Percentiles rank a stretch among this genome's conserved stretches.
phyloP scores from a whole-genome alignment of 2,888 invertebrate genomes.

The Archips crataeganus region DNA sequence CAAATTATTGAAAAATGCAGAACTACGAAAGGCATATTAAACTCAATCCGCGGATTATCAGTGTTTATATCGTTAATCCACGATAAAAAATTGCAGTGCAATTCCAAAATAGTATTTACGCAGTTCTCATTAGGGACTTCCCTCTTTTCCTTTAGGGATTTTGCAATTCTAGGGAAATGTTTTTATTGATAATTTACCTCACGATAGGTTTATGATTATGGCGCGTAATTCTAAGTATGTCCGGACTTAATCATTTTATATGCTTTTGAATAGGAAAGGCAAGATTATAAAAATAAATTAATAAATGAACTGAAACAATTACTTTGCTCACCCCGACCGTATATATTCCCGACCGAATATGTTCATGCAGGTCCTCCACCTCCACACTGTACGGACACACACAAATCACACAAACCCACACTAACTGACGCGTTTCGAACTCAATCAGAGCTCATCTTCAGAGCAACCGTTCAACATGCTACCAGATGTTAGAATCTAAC shows the following conservation, averaged over 20 bases:
- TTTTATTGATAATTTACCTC: not conserved
- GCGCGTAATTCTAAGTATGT: not conserved
- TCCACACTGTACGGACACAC: no score
- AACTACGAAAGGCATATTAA: not conserved
- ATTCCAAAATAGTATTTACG: slow-evolving; percentile 1
- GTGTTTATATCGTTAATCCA: slow-evolving; percentile 24
- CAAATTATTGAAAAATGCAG: not conserved
- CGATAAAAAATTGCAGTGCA: slow-evolving; percentile 20
- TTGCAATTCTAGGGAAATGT: not conserved
- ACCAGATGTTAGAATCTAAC: no score
- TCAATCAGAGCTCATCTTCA: no score
- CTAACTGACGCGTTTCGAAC: no score
- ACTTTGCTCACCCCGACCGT: no score
- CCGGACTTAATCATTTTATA: not conserved
- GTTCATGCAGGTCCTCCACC: no score
- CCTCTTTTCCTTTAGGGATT: not conserved
- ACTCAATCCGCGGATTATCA: slow-evolving; percentile 18
- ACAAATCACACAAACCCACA: no score
- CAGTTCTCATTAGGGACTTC: slow-evolving; percentile 15
- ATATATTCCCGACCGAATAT: no score
- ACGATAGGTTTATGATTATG: not conserved
- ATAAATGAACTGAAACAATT: not conserved
- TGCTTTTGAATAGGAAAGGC: no score
- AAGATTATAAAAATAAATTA: not conserved
- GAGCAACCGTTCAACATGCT: no score